Conservation (phyloP, 1,140 invertebrate genomes). For the Halyomorpha halys region DNA sequence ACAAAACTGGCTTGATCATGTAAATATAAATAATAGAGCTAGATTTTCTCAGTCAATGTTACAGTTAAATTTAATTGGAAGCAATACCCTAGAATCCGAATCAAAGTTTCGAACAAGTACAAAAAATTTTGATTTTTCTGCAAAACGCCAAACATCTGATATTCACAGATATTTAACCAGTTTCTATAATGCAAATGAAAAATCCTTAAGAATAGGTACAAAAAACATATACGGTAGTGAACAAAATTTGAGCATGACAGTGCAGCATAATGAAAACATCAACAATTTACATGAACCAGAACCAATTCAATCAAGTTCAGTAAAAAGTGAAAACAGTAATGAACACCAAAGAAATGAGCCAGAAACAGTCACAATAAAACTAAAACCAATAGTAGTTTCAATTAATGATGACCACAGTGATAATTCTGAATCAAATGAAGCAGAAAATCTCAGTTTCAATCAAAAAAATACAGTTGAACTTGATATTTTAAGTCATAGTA, state of each 20-base stretch:
- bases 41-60: slow-evolving; percentile 21
- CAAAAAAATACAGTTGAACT: too few species aligned
- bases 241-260: too few species aligned
- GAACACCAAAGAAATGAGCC: not conserved
- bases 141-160: slow-evolving; percentile 16
- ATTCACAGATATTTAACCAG: slow-evolving; percentile 22
- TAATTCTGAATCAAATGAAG: too few species aligned
- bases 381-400: slow-evolving; percentile 6
- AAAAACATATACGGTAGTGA: too few species aligned
- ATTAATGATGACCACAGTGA: not conserved
- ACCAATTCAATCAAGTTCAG: not conserved
- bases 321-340: not conserved
- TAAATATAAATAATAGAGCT: slow-evolving; percentile 9
- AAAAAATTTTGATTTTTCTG: slow-evolving; percentile 17
- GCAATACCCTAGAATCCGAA: not conserved
- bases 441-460: too few species aligned
- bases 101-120: slow-evolving; percentile 6
- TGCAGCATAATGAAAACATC: too few species aligned
- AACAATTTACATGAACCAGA: too few species aligned
- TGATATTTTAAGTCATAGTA: too few species aligned
- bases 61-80: slow-evolving; percentile 18
- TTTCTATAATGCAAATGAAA: slow-evolving; percentile 11
- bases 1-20: slow-evolving; percentile 34
- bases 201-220: not conserved
- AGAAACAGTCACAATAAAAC: slow-evolving; percentile 6